Base-by-base conservation (phyloP, 1,140 invertebrate species). In the Fopius arisanus region DNA sequence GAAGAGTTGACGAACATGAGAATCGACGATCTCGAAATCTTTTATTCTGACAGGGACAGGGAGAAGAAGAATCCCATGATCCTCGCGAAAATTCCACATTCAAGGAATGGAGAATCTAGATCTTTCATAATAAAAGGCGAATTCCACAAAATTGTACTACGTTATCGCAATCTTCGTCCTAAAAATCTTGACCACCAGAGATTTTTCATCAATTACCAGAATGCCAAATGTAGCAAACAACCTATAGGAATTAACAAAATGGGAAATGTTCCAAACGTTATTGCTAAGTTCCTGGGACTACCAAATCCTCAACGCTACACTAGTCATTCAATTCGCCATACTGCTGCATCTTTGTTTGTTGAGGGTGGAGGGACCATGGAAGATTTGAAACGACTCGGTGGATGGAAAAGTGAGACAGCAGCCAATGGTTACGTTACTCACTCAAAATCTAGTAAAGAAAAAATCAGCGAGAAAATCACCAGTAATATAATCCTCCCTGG, bases 211-310 rank as follows among this genome's bases (percentile, higher is more conserved):
- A 31, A 67, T 40, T 67, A 67, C 16, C 66, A 21, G 7, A 68
- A 68, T 41, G 66, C 21, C 3, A 43, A 43, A 68, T 68, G 66
- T 19, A 43, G 16, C 0, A 3, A 48, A 3, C 66, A 68, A 68
- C 16, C 37, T 21, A 68, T 68, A 26, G 66, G 66, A 21, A 28
- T 68, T 23, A 68, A 68, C 23, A 68, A 37, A 23, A 68, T 68
- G n/a, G 37, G 37, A 3, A 40, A 23, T 21, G 37, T 68, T 14
- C 33, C 66, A 12, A 41, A 19, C 21, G 10, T 21, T 41, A 10
- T 68, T 68, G 66, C 66, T 40, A 9, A n/a, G 21, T 67, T 67
- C 21, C 41, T 67, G 66, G 33, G 16, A 19, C 6, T 41, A 10
- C 66, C 31, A n/a, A 68, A 68, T 23, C 33, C 66, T 7, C 16